Evolutionary conservation across 2,888 invertebrate species (phyloP).

Genomic region (Andricus curvator): DNA sequence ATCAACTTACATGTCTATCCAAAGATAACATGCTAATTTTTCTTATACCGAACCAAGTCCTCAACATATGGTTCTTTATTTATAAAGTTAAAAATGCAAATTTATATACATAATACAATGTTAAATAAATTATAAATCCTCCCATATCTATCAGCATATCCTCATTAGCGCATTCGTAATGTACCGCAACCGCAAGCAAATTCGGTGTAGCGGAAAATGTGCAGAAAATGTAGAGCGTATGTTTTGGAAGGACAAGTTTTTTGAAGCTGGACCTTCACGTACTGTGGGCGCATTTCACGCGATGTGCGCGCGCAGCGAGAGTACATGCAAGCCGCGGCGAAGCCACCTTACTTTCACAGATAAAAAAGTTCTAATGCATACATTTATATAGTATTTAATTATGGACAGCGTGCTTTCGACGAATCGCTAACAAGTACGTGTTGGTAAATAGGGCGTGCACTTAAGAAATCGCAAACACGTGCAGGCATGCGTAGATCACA

Average conservation of each 20-base stretch:
- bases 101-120: neutral
- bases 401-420: constrained; percentile 27
- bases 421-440: constrained; percentile 35
- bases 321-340: constrained; percentile 18
- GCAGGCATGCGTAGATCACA: constrained; percentile 29
- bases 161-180: neutral
- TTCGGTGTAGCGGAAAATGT: constrained; percentile 2
- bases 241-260: constrained; percentile 21
- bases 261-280: constrained; percentile 10
- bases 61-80: neutral
- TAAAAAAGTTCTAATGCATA: constrained; percentile 23
- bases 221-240: neutral
- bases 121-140: neutral
- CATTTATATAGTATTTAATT: constrained; percentile 38
- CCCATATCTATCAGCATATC: neutral
- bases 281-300: constrained; percentile 32
- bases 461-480: constrained; percentile 39
- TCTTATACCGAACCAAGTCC: too few relatives aligned
- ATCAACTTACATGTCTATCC: too few relatives aligned
- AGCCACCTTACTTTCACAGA: constrained; percentile 20
- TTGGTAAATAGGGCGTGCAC: constrained; percentile 41
- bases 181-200: neutral
- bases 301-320: constrained; percentile 38
- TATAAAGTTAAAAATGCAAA: neutral
- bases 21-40: too few relatives aligned